These are phyloP conservation scores for Castor canadensis DNA, from an alignment of 2,113 vertebrate species.

Conservation along the genomic window DNA sequence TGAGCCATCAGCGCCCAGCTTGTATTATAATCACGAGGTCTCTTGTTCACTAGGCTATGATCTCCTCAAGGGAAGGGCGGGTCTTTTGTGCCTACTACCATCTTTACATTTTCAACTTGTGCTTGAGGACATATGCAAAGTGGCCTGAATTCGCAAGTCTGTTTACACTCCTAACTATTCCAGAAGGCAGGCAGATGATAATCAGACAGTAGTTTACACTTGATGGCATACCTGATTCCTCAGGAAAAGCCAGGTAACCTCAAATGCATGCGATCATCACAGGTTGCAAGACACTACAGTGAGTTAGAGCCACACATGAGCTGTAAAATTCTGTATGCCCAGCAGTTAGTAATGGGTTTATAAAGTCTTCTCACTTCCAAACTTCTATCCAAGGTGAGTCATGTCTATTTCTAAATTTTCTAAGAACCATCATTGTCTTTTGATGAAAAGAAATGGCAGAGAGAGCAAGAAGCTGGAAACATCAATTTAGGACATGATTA, in stretches of 20 bases:
- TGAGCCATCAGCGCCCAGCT: too few relatives aligned
- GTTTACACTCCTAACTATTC: not conserved
- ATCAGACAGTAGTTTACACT: conserved; percentile 42
- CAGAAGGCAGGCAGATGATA: conserved; percentile 40
- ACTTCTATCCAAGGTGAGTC: conserved; percentile 42
- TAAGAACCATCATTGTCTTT: conserved; percentile 6
- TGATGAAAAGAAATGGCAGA: conserved; percentile 30
- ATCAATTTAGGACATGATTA: not conserved
- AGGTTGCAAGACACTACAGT: conserved; percentile 45
- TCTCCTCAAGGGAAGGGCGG: not conserved
- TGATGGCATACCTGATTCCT: conserved; percentile 18
- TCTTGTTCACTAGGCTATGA: not conserved
- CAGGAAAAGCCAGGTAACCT: not conserved
- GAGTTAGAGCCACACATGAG: not conserved
- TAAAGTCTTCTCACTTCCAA: not conserved
- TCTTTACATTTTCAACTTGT: not conserved
- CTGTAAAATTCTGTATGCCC: conserved; percentile 24
- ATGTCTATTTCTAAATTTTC: conserved; percentile 40
- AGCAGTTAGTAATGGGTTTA: conserved; percentile 29
- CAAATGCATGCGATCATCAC: not conserved
- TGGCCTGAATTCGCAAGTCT: not conserved
- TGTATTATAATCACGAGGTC: not conserved
- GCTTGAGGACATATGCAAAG: conserved; percentile 10
- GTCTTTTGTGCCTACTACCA: not conserved
- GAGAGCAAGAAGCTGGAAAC: not conserved